Evolutionary conservation across 1,140 invertebrate species (phyloP).

Genomic region (Zaprionus inermis): DNA sequence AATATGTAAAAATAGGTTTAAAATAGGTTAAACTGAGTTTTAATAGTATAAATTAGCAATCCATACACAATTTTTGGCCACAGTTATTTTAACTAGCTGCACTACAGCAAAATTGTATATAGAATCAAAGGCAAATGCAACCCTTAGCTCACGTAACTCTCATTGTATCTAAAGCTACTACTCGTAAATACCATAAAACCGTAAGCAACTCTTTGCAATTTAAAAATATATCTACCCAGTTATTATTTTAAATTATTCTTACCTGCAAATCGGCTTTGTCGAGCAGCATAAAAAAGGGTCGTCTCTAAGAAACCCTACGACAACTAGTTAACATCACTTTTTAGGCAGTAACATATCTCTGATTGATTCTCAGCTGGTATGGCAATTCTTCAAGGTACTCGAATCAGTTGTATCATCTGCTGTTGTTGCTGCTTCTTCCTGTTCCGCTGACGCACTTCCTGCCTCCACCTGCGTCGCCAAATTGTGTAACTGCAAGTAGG

Average conservation of each 20-base stretch:
- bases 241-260: slow-evolving; percentile 10
- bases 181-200: no score
- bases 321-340: slow-evolving; percentile 25
- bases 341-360: slow-evolving; percentile 6
- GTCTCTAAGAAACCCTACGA: slow-evolving; percentile 13
- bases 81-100: no score
- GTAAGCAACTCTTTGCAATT: no score
- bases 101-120: no score
- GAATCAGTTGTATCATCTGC: slow-evolving; percentile 21
- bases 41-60: no score
- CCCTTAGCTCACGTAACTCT: no score
- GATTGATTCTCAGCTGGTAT: slow-evolving; percentile 16
- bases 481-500: slow-evolving; percentile 59
- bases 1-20: no score
- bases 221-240: background rate
- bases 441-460: slow-evolving; percentile 31
- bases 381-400: slow-evolving; percentile 32
- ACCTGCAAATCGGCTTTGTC: slow-evolving; percentile 39
- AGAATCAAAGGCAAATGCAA: no score
- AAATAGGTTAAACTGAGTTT: no score
- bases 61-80: no score
- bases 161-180: no score
- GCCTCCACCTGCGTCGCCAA: slow-evolving; percentile 24
- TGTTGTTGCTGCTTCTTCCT: slow-evolving; percentile 7
- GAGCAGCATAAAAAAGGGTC: slow-evolving; percentile 22